Evolutionary conservation across 1,140 invertebrate genomes (phyloP), one percentile per base, ranked within the genome.

Genomic region (Eubasilissa regina): DNA sequence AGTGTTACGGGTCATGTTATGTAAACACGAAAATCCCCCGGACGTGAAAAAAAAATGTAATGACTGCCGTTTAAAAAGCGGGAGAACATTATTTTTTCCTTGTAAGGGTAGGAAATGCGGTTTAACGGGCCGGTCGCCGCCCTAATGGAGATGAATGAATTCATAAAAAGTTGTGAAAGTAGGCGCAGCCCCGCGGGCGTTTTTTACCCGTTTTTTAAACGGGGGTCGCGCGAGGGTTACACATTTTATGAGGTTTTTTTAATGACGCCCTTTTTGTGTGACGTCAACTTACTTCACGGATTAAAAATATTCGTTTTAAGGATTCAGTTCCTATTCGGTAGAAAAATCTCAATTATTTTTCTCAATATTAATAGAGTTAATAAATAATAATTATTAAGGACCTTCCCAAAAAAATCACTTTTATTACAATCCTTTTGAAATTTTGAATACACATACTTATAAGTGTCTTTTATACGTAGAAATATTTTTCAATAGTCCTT

Each of bases 141-240:
- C 70, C 15, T 70, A 70, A 70, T 70, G 45, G 66, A 48, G 66
- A 70, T 70, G 47, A 73, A 73, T 73, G 70, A 73, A 73, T 55
- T n/a, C n/a, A 15, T 53, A 73, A 73, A 56, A 73, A 73, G 47
- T 55, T 44, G 47, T 73, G 48, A 73, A 21, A 43, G 51, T 56
- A 35, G 25, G 25, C 25, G 25, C 25, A 6, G 6, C 13, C 9
- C 70, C 70, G 17, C 70, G 48, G 70, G 70, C 15, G 47, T 73
- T 73, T 73, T 73, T 73, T 53, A 7, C 51, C 51, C 17, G 47
- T 15, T 73, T 73, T 73, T 73, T 73, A 35, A 19, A 60, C 13
- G 13, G 8, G 45, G 15, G 15, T 51, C 17, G 66, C n/a, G 45
- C 1, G 47, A 25, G 47, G 66, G 66, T 70, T 70, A 9, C 7